Evolutionary conservation across 2,113 vertebrate genomes (phyloP), one percentile per base, ranked within the genome.

Genomic region (Grantiella picta): DNA sequence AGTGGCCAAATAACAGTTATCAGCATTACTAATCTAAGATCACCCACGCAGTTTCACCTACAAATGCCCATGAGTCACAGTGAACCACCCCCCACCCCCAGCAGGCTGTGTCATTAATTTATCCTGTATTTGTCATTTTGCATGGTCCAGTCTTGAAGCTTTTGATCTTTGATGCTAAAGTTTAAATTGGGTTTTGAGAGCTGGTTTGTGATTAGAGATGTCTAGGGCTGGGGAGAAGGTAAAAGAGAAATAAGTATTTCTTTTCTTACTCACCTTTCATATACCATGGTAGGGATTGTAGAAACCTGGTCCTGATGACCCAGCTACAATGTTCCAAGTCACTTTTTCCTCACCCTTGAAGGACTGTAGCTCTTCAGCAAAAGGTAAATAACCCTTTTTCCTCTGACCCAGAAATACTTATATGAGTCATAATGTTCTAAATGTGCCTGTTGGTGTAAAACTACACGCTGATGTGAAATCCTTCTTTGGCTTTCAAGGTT

Each of bases 331-430:
- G 83, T 73, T 94, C 80, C 72, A 89, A 15, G 89, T 95, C 36
- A 63, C 27, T 2, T 92, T 90, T 86, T 52, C 42, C 86, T 92
- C 44, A 53, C 22, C 52, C 56, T 83, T 81, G 68, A 84, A 92
- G 86, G 94, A 75, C 82, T 78, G 44, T 89, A 52, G 64, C 63
- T 96, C 94, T 92, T 89, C 76, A 90, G 89, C 47, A 90, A 96
- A 96, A 97, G 96, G 94, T 96, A 97, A 97, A 97, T 95, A 95
- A 90, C 86, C 96, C 82, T 94, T 82, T 94, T 97, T 96, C 76
- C 77, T 94, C 89, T 96, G 96, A 86, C 94, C 88, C 88, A 95
- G 94, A 97, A 97, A 96, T 95, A 97, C 91, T 94, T 86, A 91
- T 1, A 86, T 91, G 94, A 95, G 86, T 97, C 94, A 95, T 92